phyloP scores from a whole-genome alignment of 2,113 vertebrate species.

The Variabilichromis moorii region DNA sequence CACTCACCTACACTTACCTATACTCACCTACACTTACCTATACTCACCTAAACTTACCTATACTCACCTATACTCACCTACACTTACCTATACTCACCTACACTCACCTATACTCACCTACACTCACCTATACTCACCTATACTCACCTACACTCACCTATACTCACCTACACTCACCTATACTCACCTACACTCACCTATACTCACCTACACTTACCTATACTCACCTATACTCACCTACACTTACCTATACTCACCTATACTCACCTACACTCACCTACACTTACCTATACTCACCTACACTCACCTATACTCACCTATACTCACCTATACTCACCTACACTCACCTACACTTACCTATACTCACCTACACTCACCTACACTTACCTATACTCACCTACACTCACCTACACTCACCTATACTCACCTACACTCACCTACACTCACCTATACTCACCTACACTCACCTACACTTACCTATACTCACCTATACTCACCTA shows the following conservation, averaged over 20 bases:
- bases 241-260: rapidly evolving
- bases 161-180: too few species aligned
- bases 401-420: rapidly evolving
- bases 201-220: rapidly evolving
- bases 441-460: rapidly evolving
- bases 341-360: rapidly evolving
- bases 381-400: rapidly evolving
- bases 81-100: too few species aligned
- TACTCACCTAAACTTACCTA: too few species aligned
- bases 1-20: too few species aligned
- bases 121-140: too few species aligned
- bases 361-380: rapidly evolving
- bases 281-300: rapidly evolving
- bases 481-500: rapidly evolving
- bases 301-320: rapidly evolving
- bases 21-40: too few species aligned
- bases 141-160: too few species aligned
- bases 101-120: rapidly evolving
- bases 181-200: rapidly evolving
- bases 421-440: rapidly evolving
- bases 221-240: rapidly evolving
- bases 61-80: too few species aligned
- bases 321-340: rapidly evolving
- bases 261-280: rapidly evolving
- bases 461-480: rapidly evolving